These are phyloP conservation scores for Isichthys henryi DNA, from an alignment of 2,113 vertebrate genomes.

Conservation along the genomic window DNA sequence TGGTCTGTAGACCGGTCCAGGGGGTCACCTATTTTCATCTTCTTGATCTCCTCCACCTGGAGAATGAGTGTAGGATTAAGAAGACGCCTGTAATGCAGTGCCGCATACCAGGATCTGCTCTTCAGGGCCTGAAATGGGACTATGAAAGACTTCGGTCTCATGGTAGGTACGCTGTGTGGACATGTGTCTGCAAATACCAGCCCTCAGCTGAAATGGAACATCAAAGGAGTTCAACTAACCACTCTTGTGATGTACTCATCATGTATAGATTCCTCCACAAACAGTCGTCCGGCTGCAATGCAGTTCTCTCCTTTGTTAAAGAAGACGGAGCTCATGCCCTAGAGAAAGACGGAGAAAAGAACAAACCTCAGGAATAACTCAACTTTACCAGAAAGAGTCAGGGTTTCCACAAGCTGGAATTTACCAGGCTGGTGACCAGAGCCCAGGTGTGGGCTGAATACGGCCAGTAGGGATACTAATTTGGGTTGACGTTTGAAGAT, in stretches of 20 bases:
- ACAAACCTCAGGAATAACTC: not conserved
- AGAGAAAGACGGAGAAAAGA: not conserved
- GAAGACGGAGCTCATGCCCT: conserved; percentile 75
- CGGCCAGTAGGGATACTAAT: not conserved
- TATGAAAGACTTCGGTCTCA: not conserved
- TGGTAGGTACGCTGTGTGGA: not conserved
- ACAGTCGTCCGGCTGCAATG: conserved; percentile 72
- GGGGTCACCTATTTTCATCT: conserved; percentile 78
- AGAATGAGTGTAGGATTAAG: not conserved
- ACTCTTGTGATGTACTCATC: conserved; percentile 68
- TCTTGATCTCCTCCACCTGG: conserved; percentile 75
- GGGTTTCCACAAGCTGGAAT: not conserved
- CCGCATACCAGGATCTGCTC: not conserved
- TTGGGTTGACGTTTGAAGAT: not conserved
- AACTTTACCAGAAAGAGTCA: not conserved
- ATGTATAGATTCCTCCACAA: conserved; percentile 72
- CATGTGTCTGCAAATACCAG: not conserved
- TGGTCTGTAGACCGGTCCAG: conserved; percentile 74
- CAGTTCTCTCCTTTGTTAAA: conserved; percentile 82
- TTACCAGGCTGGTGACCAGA: not conserved
- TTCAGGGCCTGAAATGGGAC: not conserved
- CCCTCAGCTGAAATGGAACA: not conserved
- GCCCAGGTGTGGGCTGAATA: not conserved
- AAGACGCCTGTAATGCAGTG: not conserved
- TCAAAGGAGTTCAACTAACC: conserved; percentile 53